phyloP scores from a whole-genome alignment of 92 coral and sea anemone species.

The Epizoanthus ramosus region DNA sequence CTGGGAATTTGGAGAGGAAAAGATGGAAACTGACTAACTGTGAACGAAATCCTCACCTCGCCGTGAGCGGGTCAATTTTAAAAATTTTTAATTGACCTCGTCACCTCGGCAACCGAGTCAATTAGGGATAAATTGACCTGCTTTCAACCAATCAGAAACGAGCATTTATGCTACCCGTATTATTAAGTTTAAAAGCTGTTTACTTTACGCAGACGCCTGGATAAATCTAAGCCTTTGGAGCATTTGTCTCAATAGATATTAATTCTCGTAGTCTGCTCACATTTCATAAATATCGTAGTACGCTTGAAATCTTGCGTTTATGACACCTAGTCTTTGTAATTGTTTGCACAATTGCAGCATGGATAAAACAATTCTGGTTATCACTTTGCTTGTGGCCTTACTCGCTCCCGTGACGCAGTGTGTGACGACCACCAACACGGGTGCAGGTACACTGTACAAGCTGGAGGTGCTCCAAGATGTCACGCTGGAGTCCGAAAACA shows the following conservation, averaged over 20 bases:
- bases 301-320: background rate
- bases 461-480: slow-evolving; percentile 47
- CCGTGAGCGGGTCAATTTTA: no score
- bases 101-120: no score
- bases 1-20: no score
- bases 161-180: no score
- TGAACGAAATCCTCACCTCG: no score
- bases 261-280: background rate
- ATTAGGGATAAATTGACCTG: no score
- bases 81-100: no score
- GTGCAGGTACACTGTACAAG: slow-evolving; percentile 27
- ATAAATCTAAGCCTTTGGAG: no score
- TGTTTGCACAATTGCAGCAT: background rate
- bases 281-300: background rate
- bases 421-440: slow-evolving; percentile 8
- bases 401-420: slow-evolving; percentile 24
- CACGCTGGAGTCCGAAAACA: slow-evolving; percentile 38
- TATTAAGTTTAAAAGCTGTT: no score
- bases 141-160: no score
- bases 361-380: background rate
- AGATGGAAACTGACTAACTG: no score
- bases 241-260: background rate
- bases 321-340: background rate
- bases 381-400: slow-evolving; percentile 5
- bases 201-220: no score